Evolutionary conservation across 1,140 invertebrate genomes (phyloP), one percentile per base, ranked within the genome.

Genomic region (Apis florea): DNA sequence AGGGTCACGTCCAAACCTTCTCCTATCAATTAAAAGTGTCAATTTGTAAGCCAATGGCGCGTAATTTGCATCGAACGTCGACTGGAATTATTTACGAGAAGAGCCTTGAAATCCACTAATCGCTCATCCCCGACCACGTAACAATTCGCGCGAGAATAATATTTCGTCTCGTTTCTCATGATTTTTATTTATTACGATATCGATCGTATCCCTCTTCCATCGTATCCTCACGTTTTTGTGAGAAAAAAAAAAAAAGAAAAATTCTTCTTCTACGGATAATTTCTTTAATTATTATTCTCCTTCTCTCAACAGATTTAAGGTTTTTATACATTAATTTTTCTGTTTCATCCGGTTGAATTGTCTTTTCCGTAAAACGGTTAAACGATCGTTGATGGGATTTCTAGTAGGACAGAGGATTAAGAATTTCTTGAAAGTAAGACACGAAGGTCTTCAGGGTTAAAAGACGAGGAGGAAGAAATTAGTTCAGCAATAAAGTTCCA

Each of bases 1-100:
- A 83, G 24, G 49, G 76, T 67, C 70, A 26, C 3, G 4, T 68
- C 51, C 56, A 51, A 72, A 51, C 49, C 61, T n/a, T n/a, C 53
- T 69, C 24, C 56, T 76, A 77, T 83, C 72, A 79, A 80, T 87
- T 79, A 77, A 68, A 79, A 61, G 72, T 54, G 74, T 83, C 77
- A 79, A 83, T 86, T 79, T 72, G 80, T 71, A 80, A 67, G n/a
- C 61, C 54, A 49, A 8, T 70, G 69, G n/a, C 67, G 75, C 26
- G 61, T 54, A 51, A 86, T 86, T 86, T 86, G 67, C 85, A 76
- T 83, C 77, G 49, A 47, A 49, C 53, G 58, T 59, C 58, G 31
- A 21, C 15, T 26, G 26, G 1, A 10, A 71, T 79, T 78, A 82
- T 70, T 67, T 58, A 67, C 19, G 53, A 82, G 72, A 82, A 4